phyloP scores from a whole-genome alignment of 2,888 invertebrate species.

The Cyclophora punctaria region DNA sequence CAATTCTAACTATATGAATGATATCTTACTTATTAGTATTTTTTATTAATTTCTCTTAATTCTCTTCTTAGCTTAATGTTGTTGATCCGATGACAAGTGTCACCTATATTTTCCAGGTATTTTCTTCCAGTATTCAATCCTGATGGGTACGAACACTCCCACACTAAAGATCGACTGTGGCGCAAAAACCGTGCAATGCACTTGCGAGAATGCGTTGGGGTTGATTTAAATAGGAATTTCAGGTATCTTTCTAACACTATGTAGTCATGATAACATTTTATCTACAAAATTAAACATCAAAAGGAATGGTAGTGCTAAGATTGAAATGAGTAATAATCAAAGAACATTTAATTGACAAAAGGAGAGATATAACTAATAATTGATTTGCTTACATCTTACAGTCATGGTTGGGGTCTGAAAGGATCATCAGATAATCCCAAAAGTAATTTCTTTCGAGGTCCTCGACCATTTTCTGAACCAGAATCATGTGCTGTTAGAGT shows the following conservation, averaged over 20 bases:
- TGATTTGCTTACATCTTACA: constrained; percentile 15
- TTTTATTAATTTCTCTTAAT: too few species aligned
- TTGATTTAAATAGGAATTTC: constrained; percentile 91
- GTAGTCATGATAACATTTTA: too few species aligned
- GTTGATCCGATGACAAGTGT: too few species aligned
- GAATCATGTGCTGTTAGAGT: constrained; percentile 54
- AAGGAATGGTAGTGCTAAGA: too few species aligned
- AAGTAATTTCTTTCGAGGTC: constrained; percentile 48
- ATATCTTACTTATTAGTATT: too few species aligned
- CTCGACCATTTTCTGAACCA: constrained; percentile 55
- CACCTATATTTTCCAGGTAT: constrained; percentile 59
- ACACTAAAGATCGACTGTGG: constrained; percentile 87
- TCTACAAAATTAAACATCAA: too few species aligned
- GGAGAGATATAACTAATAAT: too few species aligned
- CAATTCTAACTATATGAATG: too few species aligned
- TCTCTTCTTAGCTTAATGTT: too few species aligned
- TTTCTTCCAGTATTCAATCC: constrained; percentile 85
- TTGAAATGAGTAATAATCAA: too few species aligned
- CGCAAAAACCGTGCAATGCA: constrained; percentile 79
- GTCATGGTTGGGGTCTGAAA: constrained; percentile 52
- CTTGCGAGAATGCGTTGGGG: constrained; percentile 76
- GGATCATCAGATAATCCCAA: constrained; percentile 50
- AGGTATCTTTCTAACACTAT: constrained; percentile 46
- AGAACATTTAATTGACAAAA: too few species aligned
- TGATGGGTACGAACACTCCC: constrained; percentile 91